Conservation (phyloP, 1,140 invertebrate genomes). For the Nixonia krombeini region DNA sequence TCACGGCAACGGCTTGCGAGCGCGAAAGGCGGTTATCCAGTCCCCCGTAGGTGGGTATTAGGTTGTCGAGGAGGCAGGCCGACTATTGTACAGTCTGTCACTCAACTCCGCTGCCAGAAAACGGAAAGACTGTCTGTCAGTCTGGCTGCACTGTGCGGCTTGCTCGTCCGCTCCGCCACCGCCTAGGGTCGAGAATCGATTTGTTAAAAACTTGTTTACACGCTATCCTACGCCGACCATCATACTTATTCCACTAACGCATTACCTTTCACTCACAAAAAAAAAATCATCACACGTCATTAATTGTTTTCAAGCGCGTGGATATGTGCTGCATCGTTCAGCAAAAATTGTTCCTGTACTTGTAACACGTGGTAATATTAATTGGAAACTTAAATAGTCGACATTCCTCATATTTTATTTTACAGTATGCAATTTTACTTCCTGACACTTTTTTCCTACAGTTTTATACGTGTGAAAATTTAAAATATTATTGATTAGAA, state of each 20-base stretch:
- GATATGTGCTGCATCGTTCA: too few relatives aligned
- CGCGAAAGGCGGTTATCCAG: constrained; percentile 61
- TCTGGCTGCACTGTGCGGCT: constrained; percentile 50
- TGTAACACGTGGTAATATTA: too few relatives aligned
- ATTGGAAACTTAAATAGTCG: too few relatives aligned
- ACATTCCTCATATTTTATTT: too few relatives aligned
- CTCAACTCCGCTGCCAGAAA: constrained; percentile 51
- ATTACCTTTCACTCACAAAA: background rate
- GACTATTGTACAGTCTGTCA: constrained; percentile 55
- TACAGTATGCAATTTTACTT: too few relatives aligned
- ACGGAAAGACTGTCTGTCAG: constrained; percentile 54
- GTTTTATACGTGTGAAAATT: too few relatives aligned
- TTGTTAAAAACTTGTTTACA: constrained; percentile 56
- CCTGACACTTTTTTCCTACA: too few relatives aligned
- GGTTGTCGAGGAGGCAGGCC: constrained; percentile 64
- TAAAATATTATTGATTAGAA: too few relatives aligned
- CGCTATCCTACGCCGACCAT: constrained; percentile 28
- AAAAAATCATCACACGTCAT: background rate
- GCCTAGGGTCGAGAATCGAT: constrained; percentile 53
- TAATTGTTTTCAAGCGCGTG: background rate
- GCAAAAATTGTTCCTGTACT: too few relatives aligned
- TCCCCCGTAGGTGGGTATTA: constrained; percentile 68
- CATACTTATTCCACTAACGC: background rate
- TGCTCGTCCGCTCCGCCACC: constrained; percentile 47
- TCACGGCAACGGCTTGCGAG: constrained; percentile 51